These are phyloP conservation scores for Enteromius treurensis DNA, from an alignment of 2,797 vertebrate genomes.

Conservation along the genomic window DNA sequence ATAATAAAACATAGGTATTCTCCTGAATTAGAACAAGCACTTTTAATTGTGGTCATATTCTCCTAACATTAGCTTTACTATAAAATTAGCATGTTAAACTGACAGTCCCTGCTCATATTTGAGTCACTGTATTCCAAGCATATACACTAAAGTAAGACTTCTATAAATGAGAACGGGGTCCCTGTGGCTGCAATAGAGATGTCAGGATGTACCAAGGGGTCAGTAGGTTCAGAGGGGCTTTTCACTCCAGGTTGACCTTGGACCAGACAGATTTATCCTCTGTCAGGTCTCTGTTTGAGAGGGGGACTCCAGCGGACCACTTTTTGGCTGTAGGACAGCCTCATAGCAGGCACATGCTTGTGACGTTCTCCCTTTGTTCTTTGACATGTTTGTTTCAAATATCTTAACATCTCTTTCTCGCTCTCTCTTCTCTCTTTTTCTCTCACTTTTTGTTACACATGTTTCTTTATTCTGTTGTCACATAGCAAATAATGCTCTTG, in stretches of 20 bases:
- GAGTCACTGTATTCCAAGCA: background rate
- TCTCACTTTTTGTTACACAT: conserved; percentile 30
- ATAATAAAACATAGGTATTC: conserved; percentile 62
- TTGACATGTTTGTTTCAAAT: conserved; percentile 46
- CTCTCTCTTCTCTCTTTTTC: conserved; percentile 32
- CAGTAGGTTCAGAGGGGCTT: conserved; percentile 72
- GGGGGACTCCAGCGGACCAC: conserved; percentile 52
- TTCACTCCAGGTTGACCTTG: conserved; percentile 81
- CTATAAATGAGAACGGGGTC: background rate
- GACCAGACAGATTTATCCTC: conserved; percentile 78
- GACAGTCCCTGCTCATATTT: background rate
- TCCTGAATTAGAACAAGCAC: conserved; percentile 61
- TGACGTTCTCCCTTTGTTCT: conserved; percentile 68
- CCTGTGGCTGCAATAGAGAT: conserved; percentile 74
- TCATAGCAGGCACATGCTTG: conserved; percentile 68
- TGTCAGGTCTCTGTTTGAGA: conserved; percentile 65
- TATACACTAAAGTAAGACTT: background rate
- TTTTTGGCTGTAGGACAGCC: conserved; percentile 61
- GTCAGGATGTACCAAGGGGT: conserved; percentile 74
- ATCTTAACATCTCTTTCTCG: conserved; percentile 45
- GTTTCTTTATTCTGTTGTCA: conserved; percentile 49
- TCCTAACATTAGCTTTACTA: background rate
- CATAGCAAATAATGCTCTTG: conserved; percentile 63
- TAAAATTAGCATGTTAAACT: background rate
- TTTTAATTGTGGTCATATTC: background rate